Base-by-base conservation (phyloP, 1,140 invertebrate genomes). In the Drosophila sproati region DNA sequence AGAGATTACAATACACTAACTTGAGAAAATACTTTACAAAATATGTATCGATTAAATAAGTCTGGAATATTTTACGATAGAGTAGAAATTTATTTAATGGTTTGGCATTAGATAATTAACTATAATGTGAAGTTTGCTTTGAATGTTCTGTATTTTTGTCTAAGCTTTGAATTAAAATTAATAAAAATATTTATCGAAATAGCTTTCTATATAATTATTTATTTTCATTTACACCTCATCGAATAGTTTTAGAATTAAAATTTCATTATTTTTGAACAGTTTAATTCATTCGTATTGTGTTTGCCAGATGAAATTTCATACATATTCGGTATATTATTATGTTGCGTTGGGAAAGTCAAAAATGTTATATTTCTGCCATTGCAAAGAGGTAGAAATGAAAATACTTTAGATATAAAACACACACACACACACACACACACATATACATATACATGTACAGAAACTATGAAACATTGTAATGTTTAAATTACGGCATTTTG, bases 401-500 rank as follows among this genome's bases (percentile, higher is more conserved):
- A 72, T 35, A 43, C 31, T 28, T 55, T 54, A 59, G 35, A 64
- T 72, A 41, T 20, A 12, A 52, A 61, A 41, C 48, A 60, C 45
- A 39, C 41, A 45, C n/a, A 50, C 39, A 55, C 29, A 56, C 3
- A 29, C 39, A 31, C n/a, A 51, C 39, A 29, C 12, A 12, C 12
- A 12, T 12, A 12, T 12, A 12, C 12, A 12, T 12, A 12, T 12
- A 12, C 12, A 12, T 12, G 12, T 12, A 0, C 12, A 12, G 12
- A 12, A 6, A 35, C 5, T 57, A 55, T 61, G 52, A 72, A 72
- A 37, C 56, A 37, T 47, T 80, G 43, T 73, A 61, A 55, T 80
- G 78, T 81, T 69, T 43, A 74, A 57, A 82, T 73, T 82, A 81
- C 69, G 79, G 79, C 69, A 74, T 81, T 82, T 64, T 81, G 79